Percentiles rank a stretch among this genome's conserved stretches.
phyloP scores from a whole-genome alignment of 2,797 vertebrate species.

The Danio albolineatus region DNA sequence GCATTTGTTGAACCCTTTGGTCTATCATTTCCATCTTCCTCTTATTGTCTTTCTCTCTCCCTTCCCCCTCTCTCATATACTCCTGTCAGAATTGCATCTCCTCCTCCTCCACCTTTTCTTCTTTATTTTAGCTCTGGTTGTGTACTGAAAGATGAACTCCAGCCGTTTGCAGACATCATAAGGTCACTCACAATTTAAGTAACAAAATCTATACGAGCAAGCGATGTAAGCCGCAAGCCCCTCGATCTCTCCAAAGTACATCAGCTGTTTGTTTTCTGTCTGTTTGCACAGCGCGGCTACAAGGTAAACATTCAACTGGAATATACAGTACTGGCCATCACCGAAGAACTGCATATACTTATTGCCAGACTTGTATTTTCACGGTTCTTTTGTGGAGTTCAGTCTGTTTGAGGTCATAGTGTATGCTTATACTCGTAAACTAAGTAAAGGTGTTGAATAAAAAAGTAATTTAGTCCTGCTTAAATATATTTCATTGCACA shows the following conservation, averaged over 20 bases:
- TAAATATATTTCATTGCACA: neutral
- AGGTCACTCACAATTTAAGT: slow-evolving; percentile 16
- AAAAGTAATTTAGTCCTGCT: neutral
- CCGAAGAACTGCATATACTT: no score
- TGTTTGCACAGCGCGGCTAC: slow-evolving; percentile 17
- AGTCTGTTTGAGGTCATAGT: neutral
- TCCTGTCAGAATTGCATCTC: slow-evolving; percentile 36
- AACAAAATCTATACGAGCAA: slow-evolving; percentile 10
- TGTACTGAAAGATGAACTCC: slow-evolving; percentile 35
- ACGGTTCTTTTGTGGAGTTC: neutral
- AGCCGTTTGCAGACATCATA: slow-evolving; percentile 31
- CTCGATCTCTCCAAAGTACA: slow-evolving; percentile 16
- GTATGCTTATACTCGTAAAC: neutral
- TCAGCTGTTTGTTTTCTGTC: slow-evolving; percentile 27
- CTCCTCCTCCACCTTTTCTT: slow-evolving; percentile 10
- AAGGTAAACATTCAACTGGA: neutral
- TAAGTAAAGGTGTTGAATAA: neutral
- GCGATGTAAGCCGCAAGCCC: slow-evolving; percentile 8
- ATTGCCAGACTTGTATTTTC: neutral
- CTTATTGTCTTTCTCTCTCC: slow-evolving; percentile 4
- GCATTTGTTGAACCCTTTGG: slow-evolving; percentile 30
- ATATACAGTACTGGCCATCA: neutral
- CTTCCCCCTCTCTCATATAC: slow-evolving; percentile 19
- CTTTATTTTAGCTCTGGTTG: slow-evolving; percentile 32
- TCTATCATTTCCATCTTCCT: slow-evolving; percentile 20